These are phyloP conservation scores for Echiichthys vipera DNA, from an alignment of 2,797 vertebrate species.

Conservation along the genomic window DNA sequence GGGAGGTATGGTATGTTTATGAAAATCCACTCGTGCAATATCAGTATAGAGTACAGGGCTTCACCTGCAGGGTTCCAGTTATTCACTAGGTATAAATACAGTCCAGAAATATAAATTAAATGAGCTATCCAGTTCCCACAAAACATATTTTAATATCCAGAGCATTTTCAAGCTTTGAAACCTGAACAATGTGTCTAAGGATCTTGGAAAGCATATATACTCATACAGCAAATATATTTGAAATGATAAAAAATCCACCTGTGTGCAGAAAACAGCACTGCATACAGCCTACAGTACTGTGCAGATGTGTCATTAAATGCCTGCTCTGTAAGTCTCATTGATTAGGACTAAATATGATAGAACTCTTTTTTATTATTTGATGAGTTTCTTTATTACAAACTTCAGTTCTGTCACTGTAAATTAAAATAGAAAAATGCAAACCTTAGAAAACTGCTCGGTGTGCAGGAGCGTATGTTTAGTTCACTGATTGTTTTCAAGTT, in stretches of 20 bases:
- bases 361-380: too few species aligned
- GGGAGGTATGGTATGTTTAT: too few species aligned
- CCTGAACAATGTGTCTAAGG: too few species aligned
- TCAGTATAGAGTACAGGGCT: slow-evolving; percentile 14
- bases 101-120: slow-evolving; percentile 43
- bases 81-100: slow-evolving; percentile 39
- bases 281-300: background rate
- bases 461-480: too few species aligned
- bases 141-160: slow-evolving; percentile 19
- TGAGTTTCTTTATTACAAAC: background rate
- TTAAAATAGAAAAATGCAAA: too few species aligned
- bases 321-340: background rate
- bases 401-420: background rate
- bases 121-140: slow-evolving; percentile 21
- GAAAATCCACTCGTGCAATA: slow-evolving; percentile 45
- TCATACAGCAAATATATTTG: too few species aligned
- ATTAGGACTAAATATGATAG: background rate
- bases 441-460: too few species aligned
- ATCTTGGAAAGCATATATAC: too few species aligned
- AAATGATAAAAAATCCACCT: background rate
- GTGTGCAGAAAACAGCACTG: background rate
- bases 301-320: background rate
- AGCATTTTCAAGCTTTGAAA: slow-evolving; percentile 26
- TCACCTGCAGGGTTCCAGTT: slow-evolving; percentile 17
- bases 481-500: too few species aligned